Evolutionary conservation across 2,113 vertebrate species (phyloP).

Genomic region (Corythornis vintsioides): DNA sequence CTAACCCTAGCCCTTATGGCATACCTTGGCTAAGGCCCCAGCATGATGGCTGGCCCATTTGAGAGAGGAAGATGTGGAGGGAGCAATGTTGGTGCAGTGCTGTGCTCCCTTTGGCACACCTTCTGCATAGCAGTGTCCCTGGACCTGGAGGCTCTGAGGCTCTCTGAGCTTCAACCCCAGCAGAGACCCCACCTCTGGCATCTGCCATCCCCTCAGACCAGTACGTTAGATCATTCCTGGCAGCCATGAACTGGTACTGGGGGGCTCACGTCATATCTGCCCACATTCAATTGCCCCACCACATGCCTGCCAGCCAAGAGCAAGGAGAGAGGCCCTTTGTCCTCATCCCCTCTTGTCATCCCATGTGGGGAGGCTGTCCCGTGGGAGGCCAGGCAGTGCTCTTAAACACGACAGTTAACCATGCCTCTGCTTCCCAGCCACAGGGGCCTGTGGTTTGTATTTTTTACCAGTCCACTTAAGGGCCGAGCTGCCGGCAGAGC

Average conservation of each 20-base stretch:
- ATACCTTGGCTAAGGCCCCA: too few relatives aligned
- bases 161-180: too few relatives aligned
- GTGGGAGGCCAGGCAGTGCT: fast-evolving
- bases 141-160: too few relatives aligned
- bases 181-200: neutral
- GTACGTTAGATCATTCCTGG: neutral
- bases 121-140: too few relatives aligned
- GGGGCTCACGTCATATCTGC: neutral
- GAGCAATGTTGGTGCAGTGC: too few relatives aligned
- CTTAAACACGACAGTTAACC: neutral
- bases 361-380: fast-evolving
- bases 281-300: too few relatives aligned
- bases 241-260: fast-evolving
- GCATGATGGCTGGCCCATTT: too few relatives aligned
- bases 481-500: neutral
- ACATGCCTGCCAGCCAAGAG: fast-evolving
- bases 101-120: too few relatives aligned
- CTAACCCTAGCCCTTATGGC: too few relatives aligned
- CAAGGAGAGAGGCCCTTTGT: fast-evolving
- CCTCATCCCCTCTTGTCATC: neutral
- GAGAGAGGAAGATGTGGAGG: too few relatives aligned
- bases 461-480: neutral
- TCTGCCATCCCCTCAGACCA: neutral
- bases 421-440: neutral
- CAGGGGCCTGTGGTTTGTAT: fast-evolving